Conservation (phyloP, 2,113 vertebrate genomes). For the Redunca redunca region DNA sequence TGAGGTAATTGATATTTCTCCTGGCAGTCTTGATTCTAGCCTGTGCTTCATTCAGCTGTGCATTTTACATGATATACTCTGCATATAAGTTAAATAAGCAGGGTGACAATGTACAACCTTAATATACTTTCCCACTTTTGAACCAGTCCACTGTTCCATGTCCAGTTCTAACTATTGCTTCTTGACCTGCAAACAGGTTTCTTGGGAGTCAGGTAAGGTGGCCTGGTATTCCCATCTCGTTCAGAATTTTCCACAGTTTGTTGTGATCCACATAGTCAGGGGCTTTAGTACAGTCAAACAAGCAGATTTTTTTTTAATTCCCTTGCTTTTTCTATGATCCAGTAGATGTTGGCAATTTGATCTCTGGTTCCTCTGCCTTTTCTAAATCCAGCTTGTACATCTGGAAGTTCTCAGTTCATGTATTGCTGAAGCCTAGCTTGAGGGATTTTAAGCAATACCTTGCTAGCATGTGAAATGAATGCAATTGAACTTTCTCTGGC, state of each 20-base stretch:
- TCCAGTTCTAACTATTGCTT: not conserved
- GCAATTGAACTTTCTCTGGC: not conserved
- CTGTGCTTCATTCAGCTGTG: not conserved
- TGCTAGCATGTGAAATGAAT: not conserved
- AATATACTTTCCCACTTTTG: not conserved
- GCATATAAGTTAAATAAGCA: not conserved
- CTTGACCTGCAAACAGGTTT: not conserved
- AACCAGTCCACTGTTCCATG: not conserved
- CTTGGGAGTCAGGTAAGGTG: not conserved
- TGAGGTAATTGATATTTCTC: not conserved
- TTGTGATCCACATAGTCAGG: not conserved
- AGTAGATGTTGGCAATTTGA: not conserved
- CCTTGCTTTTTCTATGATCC: not conserved
- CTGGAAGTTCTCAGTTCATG: not conserved
- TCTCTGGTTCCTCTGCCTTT: not conserved
- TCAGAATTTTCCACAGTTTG: not conserved
- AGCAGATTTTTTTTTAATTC: not conserved
- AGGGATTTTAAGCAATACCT: not conserved
- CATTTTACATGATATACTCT: not conserved
- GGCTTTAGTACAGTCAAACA: not conserved
- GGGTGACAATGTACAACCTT: not conserved
- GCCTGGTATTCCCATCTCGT: not conserved
- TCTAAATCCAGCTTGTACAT: not conserved
- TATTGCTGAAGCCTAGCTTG: not conserved
- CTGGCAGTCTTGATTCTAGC: not conserved